These are phyloP conservation scores for Gymnocheta viridis DNA, from an alignment of 2,888 invertebrate genomes.

Conservation along the genomic window DNA sequence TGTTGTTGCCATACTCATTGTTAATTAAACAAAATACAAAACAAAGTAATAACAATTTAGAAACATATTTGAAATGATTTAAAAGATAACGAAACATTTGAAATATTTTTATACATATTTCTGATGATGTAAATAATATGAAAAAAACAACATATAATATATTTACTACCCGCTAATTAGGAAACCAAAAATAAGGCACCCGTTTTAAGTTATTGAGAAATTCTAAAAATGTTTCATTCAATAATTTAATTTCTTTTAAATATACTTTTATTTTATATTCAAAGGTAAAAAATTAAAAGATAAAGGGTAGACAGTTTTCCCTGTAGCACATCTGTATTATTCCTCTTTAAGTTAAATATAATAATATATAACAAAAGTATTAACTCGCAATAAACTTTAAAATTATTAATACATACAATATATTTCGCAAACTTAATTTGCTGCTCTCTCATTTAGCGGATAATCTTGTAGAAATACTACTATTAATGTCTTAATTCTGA, in stretches of 20 bases:
- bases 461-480: background rate
- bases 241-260: too few relatives aligned
- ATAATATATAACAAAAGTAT: background rate
- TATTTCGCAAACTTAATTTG: conserved; percentile 6
- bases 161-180: background rate
- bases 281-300: too few relatives aligned
- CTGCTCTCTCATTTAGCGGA: background rate
- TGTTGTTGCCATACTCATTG: conserved; percentile 19
- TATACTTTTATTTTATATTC: too few relatives aligned
- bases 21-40: conserved; percentile 41
- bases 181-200: background rate
- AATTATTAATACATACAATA: background rate
- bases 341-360: background rate
- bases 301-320: too few relatives aligned
- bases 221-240: too few relatives aligned
- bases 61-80: conserved; percentile 33
- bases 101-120: too few relatives aligned
- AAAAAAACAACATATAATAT: background rate
- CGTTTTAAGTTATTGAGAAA: too few relatives aligned
- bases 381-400: background rate
- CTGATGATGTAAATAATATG: too few relatives aligned
- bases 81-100: conserved; percentile 6
- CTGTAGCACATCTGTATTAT: background rate
- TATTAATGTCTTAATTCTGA: conserved; percentile 48
- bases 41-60: conserved; percentile 7